Conservation (phyloP, 2,888 invertebrate species). For the Myathropa florea region DNA sequence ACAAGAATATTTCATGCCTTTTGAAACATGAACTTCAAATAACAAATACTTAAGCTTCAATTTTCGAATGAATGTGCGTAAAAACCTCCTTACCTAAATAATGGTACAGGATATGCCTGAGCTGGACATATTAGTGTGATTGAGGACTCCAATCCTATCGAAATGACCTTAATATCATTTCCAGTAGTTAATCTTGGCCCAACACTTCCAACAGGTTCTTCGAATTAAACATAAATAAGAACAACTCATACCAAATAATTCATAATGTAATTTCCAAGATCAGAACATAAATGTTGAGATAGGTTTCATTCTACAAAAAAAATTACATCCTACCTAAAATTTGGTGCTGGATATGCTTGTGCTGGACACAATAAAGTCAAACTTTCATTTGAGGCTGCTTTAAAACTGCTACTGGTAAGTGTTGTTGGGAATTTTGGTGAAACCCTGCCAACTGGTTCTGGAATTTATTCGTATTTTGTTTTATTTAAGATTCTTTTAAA, state of each 20-base stretch:
- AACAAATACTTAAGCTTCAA: no score
- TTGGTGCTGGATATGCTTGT: constrained; percentile 87
- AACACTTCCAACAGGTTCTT: constrained; percentile 86
- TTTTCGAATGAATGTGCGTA: no score
- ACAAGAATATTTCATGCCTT: no score
- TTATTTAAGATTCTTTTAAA: constrained; percentile 3
- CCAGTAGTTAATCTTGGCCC: constrained; percentile 83
- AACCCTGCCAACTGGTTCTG: constrained; percentile 88
- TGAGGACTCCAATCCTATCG: constrained; percentile 76
- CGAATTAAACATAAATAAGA: neutral
- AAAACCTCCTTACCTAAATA: constrained; percentile 85
- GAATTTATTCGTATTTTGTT: constrained; percentile 69
- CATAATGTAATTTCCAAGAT: neutral
- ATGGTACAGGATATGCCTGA: constrained; percentile 87
- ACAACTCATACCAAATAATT: neutral
- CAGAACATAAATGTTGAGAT: constrained; percentile 68
- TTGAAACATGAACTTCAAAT: no score
- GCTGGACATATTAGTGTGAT: constrained; percentile 86
- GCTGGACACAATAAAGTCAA: constrained; percentile 85
- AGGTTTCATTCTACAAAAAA: constrained; percentile 13
- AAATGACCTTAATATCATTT: constrained; percentile 79
- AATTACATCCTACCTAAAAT: constrained; percentile 81
- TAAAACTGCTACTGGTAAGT: constrained; percentile 84
- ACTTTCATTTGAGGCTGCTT: constrained; percentile 82
- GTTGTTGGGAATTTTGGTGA: constrained; percentile 86